These are phyloP conservation scores for Anguilla rostrata DNA, from an alignment of 2,113 vertebrate species.

Conservation along the genomic window DNA sequence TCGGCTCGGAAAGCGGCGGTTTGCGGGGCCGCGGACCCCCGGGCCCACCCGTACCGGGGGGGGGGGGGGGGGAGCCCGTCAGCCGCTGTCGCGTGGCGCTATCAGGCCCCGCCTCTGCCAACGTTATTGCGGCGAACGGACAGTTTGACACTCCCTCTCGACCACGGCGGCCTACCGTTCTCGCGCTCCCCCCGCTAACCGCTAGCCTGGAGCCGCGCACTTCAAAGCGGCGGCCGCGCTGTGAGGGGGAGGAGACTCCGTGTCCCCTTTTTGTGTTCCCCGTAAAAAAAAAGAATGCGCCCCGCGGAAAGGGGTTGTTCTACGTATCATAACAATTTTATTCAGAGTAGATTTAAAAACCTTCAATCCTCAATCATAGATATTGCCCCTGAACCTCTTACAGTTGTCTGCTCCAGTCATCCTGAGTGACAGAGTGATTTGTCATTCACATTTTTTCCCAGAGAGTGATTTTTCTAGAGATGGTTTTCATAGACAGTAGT, in stretches of 20 bases:
- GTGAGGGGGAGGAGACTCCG: neutral
- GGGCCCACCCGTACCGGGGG: slow-evolving; percentile 15
- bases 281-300: slow-evolving; percentile 16
- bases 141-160: slow-evolving; percentile 62
- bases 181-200: slow-evolving; percentile 45
- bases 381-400: slow-evolving; percentile 47
- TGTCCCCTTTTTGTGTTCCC: slow-evolving; percentile 1
- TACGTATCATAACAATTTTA: slow-evolving; percentile 44
- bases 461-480: slow-evolving; percentile 42
- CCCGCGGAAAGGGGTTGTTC: slow-evolving; percentile 32
- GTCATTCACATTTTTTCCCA: slow-evolving; percentile 46
- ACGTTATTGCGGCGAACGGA: slow-evolving; percentile 60
- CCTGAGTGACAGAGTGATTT: slow-evolving; percentile 53
- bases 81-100: slow-evolving; percentile 51
- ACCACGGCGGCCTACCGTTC: slow-evolving; percentile 55
- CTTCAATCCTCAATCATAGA: slow-evolving; percentile 24
- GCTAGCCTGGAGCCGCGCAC: neutral
- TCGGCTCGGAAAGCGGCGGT: slow-evolving; percentile 5
- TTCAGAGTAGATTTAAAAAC: slow-evolving; percentile 21
- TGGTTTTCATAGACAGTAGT: slow-evolving; percentile 40
- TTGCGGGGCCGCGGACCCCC: slow-evolving; percentile 25
- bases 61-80: slow-evolving; percentile 46
- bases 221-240: slow-evolving; percentile 17
- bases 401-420: slow-evolving; percentile 54
- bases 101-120: slow-evolving; percentile 48